Base-by-base conservation (phyloP, 2,797 vertebrate genomes). In the Mionectes olivaceus region DNA sequence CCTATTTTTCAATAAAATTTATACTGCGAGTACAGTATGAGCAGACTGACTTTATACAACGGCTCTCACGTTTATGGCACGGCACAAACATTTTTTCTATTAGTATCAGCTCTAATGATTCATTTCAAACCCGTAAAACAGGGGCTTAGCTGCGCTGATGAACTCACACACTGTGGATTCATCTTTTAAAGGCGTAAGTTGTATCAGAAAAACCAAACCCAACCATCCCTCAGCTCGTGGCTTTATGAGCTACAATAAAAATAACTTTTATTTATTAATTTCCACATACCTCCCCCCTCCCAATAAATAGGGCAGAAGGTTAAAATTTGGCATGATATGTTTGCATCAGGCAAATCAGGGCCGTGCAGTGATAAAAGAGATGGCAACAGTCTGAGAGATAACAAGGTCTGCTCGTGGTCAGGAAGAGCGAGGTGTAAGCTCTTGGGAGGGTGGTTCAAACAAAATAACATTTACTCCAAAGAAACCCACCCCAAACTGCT, bases 401-500 rank as follows among this genome's bases (percentile, higher is more conserved):
- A 82, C 61, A 88, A 39, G 39, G 47, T 67, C 85, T 91, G 67
- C 46, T 79, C 28, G 44, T n/a, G 39, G 68, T 87, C 77, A 67
- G 65, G 50, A 71, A 87, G 89, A 55, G 89, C 13, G 76, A 88
- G 90, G 53, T 61, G 39, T 30, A 75, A 89, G 65, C 79, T 81
- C 69, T 50, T 55, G 70, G 76, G 50, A 63, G 53, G 52, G 84
- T 81, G 59, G 78, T 95, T 97, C 93, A 94, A 94, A 88, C 69
- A 67, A 93, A 94, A 33, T 14, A 59, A 88, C 33, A 39, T 57
- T 93, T 57, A 35, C 68, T 86, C 84, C 84, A 83, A 74, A 84
- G 68, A 86, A 1, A 9, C 61, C 25, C 68, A 64, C 9, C 35
- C 41, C 60, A 33, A 89, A 83, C 19, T 27, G 24, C 83, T 96